Percentiles rank a stretch among this genome's conserved stretches.
Evolutionary conservation across 2,113 vertebrate species (phyloP).

Genomic region (Upupa epops): DNA sequence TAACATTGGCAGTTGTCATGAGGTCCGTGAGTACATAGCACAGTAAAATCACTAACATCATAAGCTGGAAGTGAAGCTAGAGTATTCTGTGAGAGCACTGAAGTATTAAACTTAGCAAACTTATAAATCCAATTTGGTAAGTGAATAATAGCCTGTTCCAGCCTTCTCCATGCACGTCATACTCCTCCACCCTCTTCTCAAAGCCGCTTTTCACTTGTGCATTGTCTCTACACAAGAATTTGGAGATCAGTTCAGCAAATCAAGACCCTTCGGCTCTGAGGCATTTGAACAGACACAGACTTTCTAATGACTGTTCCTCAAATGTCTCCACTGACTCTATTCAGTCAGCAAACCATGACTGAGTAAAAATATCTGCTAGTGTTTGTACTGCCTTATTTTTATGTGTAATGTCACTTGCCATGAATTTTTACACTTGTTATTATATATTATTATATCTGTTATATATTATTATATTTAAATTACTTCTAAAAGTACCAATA

Average conservation of each 20-base stretch:
- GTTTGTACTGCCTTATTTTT: background rate
- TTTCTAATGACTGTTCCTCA: background rate
- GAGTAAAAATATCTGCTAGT: background rate
- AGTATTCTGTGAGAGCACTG: background rate
- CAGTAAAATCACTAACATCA: background rate
- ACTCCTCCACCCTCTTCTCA: background rate
- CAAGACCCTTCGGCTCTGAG: background rate
- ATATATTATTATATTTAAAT: too few relatives aligned
- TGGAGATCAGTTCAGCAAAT: background rate
- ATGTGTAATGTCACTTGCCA: background rate
- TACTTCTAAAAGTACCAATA: background rate
- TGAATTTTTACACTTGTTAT: background rate
- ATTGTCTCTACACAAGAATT: background rate
- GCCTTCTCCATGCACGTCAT: background rate
- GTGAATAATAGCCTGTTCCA: background rate
- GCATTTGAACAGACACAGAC: background rate
- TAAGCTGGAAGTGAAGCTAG: background rate
- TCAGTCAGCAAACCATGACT: background rate
- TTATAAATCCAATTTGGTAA: background rate
- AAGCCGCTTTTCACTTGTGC: background rate
- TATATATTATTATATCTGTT: background rate
- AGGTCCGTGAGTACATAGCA: background rate
- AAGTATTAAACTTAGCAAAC: background rate
- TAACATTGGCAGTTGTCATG: background rate
- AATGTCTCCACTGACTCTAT: background rate